Conservation (phyloP, 1,140 invertebrate species). For the Spodoptera litura region DNA sequence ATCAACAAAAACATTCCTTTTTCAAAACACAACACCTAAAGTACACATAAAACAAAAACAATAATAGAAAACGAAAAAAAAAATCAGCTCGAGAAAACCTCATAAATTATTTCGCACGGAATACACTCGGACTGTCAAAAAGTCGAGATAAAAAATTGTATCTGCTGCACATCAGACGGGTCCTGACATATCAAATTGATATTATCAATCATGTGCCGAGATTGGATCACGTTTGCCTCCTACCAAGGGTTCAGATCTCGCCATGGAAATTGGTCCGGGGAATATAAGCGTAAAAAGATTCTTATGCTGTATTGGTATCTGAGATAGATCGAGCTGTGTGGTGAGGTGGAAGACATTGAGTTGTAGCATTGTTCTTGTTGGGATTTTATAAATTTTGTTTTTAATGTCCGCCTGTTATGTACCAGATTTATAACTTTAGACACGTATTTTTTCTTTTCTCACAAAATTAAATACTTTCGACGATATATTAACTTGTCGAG, state of each 20-base stretch:
- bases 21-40: neutral
- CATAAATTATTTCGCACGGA: conserved; percentile 54
- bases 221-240: conserved; percentile 61
- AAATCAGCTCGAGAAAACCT: conserved; percentile 1
- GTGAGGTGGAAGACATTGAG: neutral
- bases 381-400: too few species aligned
- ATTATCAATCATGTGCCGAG: conserved; percentile 65
- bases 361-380: neutral
- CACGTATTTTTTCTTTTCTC: too few species aligned
- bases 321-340: neutral
- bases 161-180: conserved; percentile 57
- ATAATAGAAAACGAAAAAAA: conserved; percentile 1
- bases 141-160: conserved; percentile 63
- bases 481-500: too few species aligned
- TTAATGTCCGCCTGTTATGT: too few species aligned
- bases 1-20: too few species aligned
- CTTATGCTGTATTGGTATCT: neutral
- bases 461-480: too few species aligned
- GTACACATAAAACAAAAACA: neutral
- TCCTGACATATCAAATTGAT: conserved; percentile 61
- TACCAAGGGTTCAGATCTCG: conserved; percentile 26
- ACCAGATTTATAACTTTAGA: too few species aligned
- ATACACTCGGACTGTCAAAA: conserved; percentile 53
- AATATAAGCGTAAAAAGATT: conserved; percentile 25
- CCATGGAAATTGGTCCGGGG: conserved; percentile 33